These are phyloP conservation scores for Hippoglossus hippoglossus DNA, from an alignment of 2,797 vertebrate genomes.

Conservation along the genomic window DNA sequence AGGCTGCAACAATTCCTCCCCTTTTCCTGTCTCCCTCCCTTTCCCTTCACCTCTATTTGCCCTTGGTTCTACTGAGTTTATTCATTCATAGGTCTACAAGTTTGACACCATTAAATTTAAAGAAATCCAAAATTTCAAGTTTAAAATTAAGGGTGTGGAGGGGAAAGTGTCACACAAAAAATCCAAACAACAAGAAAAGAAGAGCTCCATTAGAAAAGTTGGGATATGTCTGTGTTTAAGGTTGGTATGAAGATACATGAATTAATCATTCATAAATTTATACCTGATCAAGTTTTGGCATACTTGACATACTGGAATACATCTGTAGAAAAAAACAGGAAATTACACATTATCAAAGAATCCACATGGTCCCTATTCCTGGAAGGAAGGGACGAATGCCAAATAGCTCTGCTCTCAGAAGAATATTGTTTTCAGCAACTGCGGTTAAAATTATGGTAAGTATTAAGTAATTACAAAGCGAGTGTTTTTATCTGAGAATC, in stretches of 20 bases:
- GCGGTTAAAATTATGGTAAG: slow-evolving; percentile 23
- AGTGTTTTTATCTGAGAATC: slow-evolving; percentile 31
- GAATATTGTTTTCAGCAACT: slow-evolving; percentile 25
- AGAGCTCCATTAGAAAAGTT: neutral
- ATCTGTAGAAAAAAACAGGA: slow-evolving; percentile 84
- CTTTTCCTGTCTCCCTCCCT: slow-evolving; percentile 34
- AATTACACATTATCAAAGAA: slow-evolving; percentile 52
- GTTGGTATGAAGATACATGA: neutral
- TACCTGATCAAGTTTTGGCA: slow-evolving; percentile 97
- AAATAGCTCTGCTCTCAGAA: slow-evolving; percentile 47
- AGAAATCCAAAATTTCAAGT: neutral
- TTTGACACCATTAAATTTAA: too few relatives aligned
- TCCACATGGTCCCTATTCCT: slow-evolving; percentile 47
- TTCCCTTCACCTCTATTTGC: slow-evolving; percentile 37
- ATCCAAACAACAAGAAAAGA: neutral
- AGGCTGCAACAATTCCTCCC: neutral
- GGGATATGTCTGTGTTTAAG: too few relatives aligned
- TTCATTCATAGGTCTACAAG: too few relatives aligned
- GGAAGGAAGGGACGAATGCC: slow-evolving; percentile 51
- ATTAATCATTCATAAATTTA: slow-evolving; percentile 22
- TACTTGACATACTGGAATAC: slow-evolving; percentile 90
- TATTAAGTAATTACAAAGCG: neutral
- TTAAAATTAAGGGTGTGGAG: neutral
- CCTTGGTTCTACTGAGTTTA: slow-evolving; percentile 6
- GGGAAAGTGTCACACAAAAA: neutral